These are phyloP conservation scores for Cryptocephalus primarius DNA, from an alignment of 2,888 invertebrate genomes.

Conservation along the genomic window DNA sequence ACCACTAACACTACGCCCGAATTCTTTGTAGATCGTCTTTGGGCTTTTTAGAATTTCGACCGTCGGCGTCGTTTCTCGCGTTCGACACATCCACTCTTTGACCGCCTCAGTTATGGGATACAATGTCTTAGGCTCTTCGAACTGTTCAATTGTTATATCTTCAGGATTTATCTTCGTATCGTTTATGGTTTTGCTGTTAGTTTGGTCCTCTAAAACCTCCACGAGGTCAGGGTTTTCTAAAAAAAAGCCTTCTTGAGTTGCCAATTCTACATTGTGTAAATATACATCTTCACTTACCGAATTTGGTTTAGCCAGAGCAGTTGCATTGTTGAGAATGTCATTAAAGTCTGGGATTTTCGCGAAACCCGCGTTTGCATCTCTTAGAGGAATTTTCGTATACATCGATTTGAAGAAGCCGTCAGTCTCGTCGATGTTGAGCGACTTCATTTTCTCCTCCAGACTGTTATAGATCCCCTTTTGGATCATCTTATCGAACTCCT, in stretches of 20 bases:
- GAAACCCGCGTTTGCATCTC: slow-evolving; percentile 16
- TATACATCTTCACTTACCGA: slow-evolving; percentile 9
- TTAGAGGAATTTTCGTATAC: slow-evolving; percentile 16
- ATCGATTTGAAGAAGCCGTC: slow-evolving; percentile 32
- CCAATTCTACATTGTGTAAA: slow-evolving; percentile 13
- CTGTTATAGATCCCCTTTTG: slow-evolving; percentile 34
- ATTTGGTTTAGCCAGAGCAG: slow-evolving; percentile 8
- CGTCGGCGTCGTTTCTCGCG: slow-evolving; percentile 35
- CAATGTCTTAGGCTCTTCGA: slow-evolving; percentile 11
- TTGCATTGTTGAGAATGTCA: slow-evolving; percentile 13
- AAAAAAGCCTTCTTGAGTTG: slow-evolving; percentile 21
- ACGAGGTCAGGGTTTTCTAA: slow-evolving; percentile 17
- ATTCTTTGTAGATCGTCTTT: slow-evolving; percentile 29
- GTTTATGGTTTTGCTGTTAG: slow-evolving; percentile 1
- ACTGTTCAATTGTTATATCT: neutral
- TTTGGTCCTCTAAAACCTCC: neutral
- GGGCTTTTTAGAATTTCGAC: slow-evolving; percentile 36
- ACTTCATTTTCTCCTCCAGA: slow-evolving; percentile 32
- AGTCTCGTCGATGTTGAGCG: slow-evolving; percentile 24
- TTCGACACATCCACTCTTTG: slow-evolving; percentile 45
- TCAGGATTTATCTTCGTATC: neutral
- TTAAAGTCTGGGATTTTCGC: slow-evolving; percentile 26
- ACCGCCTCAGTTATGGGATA: slow-evolving; percentile 49
- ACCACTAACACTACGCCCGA: slow-evolving; percentile 18
- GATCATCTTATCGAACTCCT: slow-evolving; percentile 35